phyloP scores from a whole-genome alignment of 1,140 invertebrate genomes.

The Mizuhopecten yessoensis region DNA sequence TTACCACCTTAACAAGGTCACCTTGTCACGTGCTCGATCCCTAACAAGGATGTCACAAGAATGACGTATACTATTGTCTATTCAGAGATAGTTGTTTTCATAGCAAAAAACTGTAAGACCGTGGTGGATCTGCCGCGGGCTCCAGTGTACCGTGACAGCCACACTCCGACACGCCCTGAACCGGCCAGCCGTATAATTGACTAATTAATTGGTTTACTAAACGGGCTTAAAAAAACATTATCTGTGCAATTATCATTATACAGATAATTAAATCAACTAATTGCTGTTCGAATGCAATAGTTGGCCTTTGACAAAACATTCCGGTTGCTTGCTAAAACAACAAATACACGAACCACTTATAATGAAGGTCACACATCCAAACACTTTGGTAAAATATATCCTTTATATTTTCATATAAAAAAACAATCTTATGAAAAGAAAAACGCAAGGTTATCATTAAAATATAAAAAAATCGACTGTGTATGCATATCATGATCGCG shows the following conservation, averaged over 20 bases:
- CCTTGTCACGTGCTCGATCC: not conserved
- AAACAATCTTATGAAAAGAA: too few species aligned
- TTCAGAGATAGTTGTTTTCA: not conserved
- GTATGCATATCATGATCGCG: too few species aligned
- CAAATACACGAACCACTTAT: not conserved
- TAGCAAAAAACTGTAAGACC: constrained; percentile 6
- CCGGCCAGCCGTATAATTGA: not conserved
- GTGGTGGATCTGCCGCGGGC: not conserved
- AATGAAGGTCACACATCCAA: too few species aligned
- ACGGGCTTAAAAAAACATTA: constrained; percentile 5
- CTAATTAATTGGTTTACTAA: not conserved
- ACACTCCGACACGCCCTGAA: not conserved
- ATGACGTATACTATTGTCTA: not conserved
- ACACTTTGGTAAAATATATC: too few species aligned
- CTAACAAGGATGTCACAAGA: constrained; percentile 20
- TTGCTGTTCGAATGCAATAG: not conserved
- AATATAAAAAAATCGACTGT: too few species aligned
- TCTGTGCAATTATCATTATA: not conserved
- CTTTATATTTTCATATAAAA: too few species aligned
- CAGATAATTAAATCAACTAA: constrained; percentile 4
- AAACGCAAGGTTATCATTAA: too few species aligned
- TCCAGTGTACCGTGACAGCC: not conserved
- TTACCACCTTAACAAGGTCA: constrained; percentile 12
- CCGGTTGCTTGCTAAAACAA: not conserved
- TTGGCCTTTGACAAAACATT: not conserved